Conservation (phyloP, 2,888 invertebrate genomes). For the Cactoblastis cactorum region DNA sequence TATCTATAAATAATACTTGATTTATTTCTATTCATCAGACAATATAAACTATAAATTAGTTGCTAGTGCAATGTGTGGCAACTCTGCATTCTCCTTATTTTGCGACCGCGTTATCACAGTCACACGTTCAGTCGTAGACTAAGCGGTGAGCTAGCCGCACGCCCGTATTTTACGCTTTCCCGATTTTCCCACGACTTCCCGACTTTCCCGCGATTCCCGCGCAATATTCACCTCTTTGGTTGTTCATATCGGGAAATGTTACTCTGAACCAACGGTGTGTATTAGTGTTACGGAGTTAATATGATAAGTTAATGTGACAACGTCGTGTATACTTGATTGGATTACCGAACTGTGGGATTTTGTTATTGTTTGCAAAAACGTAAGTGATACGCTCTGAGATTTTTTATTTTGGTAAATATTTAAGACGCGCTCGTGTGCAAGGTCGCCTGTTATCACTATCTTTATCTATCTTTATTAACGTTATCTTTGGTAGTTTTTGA, state of each 20-base stretch:
- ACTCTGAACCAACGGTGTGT: conserved; percentile 63
- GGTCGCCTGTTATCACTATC: conserved; percentile 53
- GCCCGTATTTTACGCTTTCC: conserved; percentile 38
- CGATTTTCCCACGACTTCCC: conserved; percentile 55
- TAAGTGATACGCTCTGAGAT: conserved; percentile 51
- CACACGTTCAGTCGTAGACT: conserved; percentile 58
- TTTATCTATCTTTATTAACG: conserved; percentile 29
- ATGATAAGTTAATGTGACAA: conserved; percentile 62
- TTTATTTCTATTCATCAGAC: too few relatives aligned
- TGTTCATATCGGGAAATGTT: conserved; percentile 56
- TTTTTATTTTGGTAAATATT: conserved; percentile 30
- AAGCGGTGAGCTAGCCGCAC: conserved; percentile 53
- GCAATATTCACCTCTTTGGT: conserved; percentile 28
- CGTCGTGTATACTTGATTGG: conserved; percentile 64
- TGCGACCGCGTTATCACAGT: conserved; percentile 55
- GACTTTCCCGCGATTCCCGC: conserved; percentile 49
- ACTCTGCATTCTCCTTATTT: neutral
- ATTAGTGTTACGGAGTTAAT: conserved; percentile 48
- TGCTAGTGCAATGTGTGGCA: neutral
- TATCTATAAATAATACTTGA: too few relatives aligned
- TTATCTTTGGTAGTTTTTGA: conserved; percentile 26
- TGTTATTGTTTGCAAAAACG: conserved; percentile 56
- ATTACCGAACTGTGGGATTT: conserved; percentile 60
- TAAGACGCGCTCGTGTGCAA: conserved; percentile 34
- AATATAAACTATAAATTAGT: neutral